phyloP scores from a whole-genome alignment of 2,113 vertebrate species.

The Opisthocomus hoazin region DNA sequence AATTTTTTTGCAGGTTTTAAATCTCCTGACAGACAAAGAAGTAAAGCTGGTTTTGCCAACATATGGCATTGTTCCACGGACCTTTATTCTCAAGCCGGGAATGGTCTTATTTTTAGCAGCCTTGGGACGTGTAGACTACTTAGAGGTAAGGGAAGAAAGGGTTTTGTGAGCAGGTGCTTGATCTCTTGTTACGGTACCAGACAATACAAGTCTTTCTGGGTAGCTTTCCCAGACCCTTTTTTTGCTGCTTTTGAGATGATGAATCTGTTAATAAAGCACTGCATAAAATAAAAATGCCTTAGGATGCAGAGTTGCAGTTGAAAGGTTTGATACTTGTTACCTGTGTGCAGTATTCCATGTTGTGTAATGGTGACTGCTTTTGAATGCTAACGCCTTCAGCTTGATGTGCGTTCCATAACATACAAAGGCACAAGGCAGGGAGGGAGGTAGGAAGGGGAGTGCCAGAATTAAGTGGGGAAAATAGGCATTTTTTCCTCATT shows the following conservation, averaged over 20 bases:
- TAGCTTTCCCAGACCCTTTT: neutral
- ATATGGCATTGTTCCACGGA: conserved; percentile 82
- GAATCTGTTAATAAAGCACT: neutral
- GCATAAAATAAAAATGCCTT: neutral
- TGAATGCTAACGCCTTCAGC: neutral
- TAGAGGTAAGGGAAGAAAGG: conserved; percentile 75
- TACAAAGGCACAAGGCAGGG: neutral
- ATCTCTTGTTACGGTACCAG: neutral
- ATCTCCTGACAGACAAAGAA: conserved; percentile 84
- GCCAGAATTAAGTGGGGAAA: neutral
- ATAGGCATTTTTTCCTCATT: neutral
- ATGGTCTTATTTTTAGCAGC: conserved; percentile 84
- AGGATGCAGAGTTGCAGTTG: neutral
- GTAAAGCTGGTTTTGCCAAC: conserved; percentile 83
- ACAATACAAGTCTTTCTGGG: neutral
- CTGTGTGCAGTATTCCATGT: neutral
- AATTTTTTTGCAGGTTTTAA: conserved; percentile 80
- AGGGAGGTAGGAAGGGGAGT: neutral
- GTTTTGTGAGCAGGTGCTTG: neutral
- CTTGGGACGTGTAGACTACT: conserved; percentile 85
- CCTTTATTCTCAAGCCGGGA: conserved; percentile 85
- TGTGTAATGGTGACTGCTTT: neutral
- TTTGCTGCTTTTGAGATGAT: neutral
- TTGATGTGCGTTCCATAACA: neutral
- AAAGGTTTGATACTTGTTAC: neutral